phyloP scores from a whole-genome alignment of 1,140 invertebrate genomes.

The Aphis gossypii region DNA sequence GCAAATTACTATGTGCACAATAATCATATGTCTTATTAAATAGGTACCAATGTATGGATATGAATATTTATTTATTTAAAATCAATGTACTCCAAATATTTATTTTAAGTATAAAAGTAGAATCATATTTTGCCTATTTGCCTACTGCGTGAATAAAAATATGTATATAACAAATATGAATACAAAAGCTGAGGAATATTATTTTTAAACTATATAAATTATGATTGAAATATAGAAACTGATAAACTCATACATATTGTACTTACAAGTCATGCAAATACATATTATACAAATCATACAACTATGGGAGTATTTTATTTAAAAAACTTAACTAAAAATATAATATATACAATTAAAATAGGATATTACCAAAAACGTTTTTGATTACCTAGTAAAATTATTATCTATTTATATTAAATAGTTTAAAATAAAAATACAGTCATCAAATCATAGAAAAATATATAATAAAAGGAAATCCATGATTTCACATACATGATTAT shows the following conservation, averaged over 20 bases:
- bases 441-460: background rate
- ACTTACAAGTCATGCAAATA: background rate
- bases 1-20: background rate
- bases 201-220: constrained; percentile 1
- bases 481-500: background rate
- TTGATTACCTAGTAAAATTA: background rate
- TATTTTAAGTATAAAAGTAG: background rate
- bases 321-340: background rate
- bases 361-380: background rate
- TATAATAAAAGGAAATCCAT: background rate
- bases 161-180: background rate
- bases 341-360: background rate
- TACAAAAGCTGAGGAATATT: background rate
- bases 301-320: background rate
- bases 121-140: background rate
- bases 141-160: background rate
- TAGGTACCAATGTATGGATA: background rate
- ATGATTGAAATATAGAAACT: background rate
- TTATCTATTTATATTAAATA: background rate
- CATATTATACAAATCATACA: background rate
- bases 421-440: background rate
- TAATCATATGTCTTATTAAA: background rate
- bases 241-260: background rate
- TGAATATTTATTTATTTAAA: background rate
- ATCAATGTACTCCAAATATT: background rate